A percentile compares a stretch with the other conserved stretches of the same genome.
phyloP scores from a whole-genome alignment of 2,797 vertebrate species.

The Chiroxiphia lanceolata region DNA sequence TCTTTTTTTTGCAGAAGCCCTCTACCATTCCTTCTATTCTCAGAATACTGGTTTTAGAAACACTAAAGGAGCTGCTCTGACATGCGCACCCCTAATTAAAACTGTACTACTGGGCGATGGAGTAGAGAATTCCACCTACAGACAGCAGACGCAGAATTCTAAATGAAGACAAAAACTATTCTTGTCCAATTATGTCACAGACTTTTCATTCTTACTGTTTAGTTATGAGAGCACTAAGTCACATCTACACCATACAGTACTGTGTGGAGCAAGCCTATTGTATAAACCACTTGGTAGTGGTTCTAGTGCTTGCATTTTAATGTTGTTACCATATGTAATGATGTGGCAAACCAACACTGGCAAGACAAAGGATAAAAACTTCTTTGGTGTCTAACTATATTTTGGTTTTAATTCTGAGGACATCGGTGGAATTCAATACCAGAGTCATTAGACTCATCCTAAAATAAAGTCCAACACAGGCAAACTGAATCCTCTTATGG shows the following conservation, averaged over 20 bases:
- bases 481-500: background rate
- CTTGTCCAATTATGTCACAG: background rate
- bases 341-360: background rate
- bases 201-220: background rate
- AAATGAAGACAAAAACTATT: background rate
- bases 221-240: background rate
- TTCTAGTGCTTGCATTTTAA: background rate
- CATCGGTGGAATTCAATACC: background rate
- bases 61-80: background rate
- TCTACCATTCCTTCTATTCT: background rate
- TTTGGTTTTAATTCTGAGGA: background rate
- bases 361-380: background rate
- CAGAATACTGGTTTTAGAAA: background rate
- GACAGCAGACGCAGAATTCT: background rate
- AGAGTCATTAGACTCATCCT: background rate
- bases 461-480: background rate
- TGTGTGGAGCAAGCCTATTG: background rate
- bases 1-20: background rate
- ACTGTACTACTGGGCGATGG: background rate
- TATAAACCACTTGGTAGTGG: background rate
- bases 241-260: background rate
- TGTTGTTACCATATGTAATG: background rate
- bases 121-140: background rate
- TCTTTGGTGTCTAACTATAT: background rate
- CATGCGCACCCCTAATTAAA: background rate